Conservation (phyloP, 2,113 vertebrate genomes). For the Siniperca knerii region DNA sequence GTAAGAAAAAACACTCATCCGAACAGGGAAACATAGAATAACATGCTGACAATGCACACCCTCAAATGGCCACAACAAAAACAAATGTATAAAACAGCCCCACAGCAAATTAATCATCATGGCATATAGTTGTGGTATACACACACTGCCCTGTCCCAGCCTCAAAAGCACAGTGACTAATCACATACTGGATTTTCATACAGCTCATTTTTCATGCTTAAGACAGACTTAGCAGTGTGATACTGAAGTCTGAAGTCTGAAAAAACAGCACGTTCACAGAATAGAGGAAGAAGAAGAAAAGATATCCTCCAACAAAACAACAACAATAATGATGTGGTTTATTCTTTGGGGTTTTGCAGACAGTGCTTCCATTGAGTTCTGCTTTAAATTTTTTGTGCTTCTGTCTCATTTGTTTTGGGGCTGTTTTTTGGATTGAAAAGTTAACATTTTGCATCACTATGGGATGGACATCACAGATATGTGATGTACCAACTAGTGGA, state of each 20-base stretch:
- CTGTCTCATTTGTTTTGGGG: constrained; percentile 20
- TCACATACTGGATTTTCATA: constrained; percentile 48
- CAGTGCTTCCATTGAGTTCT: neutral
- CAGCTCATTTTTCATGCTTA: constrained; percentile 69
- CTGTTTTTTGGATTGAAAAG: neutral
- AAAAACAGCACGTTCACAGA: constrained; percentile 45
- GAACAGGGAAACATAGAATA: constrained; percentile 7
- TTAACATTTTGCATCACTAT: neutral
- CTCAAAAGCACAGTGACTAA: constrained; percentile 64
- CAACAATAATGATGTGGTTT: constrained; percentile 43
- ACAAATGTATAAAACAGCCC: constrained; percentile 39
- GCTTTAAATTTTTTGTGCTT: neutral
- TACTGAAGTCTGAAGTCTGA: constrained; percentile 54
- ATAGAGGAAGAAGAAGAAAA: constrained; percentile 12
- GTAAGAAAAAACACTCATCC: neutral
- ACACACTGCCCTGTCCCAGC: constrained; percentile 44
- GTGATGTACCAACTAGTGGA: neutral
- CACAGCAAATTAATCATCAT: constrained; percentile 65
- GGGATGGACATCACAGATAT: neutral
- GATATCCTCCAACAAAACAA: constrained; percentile 29
- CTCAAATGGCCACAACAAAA: constrained; percentile 39
- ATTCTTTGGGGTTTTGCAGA: constrained; percentile 33
- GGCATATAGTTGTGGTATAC: constrained; percentile 53
- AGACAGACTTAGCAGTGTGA: constrained; percentile 46
- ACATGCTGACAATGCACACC: constrained; percentile 1